A percentile compares a stretch with the other conserved stretches of the same genome.
These are phyloP conservation scores for Myotis brandtii DNA, from an alignment of 2,113 vertebrate species.

Conservation along the genomic window DNA sequence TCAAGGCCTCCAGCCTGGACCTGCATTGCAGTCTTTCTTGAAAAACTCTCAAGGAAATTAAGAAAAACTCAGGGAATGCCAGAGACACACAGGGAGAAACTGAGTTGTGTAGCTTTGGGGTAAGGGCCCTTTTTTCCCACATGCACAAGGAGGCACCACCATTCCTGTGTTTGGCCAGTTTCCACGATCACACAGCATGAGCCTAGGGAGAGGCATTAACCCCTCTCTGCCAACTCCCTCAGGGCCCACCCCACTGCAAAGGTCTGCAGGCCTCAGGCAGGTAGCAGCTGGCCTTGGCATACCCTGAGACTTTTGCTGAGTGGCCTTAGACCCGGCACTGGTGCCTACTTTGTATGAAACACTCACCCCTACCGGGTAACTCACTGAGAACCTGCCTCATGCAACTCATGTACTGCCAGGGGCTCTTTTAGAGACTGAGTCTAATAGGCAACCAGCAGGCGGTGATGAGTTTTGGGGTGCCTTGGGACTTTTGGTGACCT, in stretches of 20 bases:
- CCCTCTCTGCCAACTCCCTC: neutral
- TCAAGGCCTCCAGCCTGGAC: neutral
- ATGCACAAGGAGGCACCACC: neutral
- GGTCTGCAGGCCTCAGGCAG: neutral
- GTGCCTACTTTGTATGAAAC: neutral
- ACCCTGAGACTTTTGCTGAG: neutral
- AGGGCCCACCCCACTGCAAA: neutral
- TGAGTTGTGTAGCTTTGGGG: neutral
- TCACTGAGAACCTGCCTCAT: neutral
- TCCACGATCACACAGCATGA: neutral
- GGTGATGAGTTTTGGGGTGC: neutral
- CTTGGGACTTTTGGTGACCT: neutral
- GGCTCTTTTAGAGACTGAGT: neutral
- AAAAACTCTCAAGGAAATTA: neutral
- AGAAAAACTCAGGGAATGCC: neutral
- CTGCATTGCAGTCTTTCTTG: neutral
- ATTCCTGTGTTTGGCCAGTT: neutral
- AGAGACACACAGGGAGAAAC: neutral
- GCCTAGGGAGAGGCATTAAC: neutral
- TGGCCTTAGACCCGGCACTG: neutral
- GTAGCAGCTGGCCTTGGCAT: neutral
- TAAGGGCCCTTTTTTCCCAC: neutral
- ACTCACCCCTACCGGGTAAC: neutral
- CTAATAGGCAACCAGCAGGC: neutral
- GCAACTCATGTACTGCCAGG: neutral